A percentile compares a stretch with the other conserved stretches of the same genome.
These are phyloP conservation scores for Tetraodon nigroviridis DNA, from an alignment of 2,113 vertebrate species.

Conservation along the genomic window DNA sequence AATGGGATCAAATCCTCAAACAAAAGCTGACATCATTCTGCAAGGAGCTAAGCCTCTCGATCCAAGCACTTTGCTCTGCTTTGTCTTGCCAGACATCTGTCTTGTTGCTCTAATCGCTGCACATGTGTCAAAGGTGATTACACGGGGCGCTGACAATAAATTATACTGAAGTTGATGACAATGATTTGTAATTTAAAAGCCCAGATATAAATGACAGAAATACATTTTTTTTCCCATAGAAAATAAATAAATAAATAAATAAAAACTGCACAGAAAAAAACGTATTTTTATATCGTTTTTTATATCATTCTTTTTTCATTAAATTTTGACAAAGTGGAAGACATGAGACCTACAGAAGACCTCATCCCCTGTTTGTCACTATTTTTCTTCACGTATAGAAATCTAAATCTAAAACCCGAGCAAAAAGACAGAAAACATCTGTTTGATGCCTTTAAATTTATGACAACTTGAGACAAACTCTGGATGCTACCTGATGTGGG, in stretches of 20 bases:
- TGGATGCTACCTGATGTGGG: no score
- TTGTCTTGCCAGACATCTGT: slow-evolving; percentile 20
- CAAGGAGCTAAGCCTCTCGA: slow-evolving; percentile 30
- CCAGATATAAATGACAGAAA: background rate
- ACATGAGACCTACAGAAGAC: no score
- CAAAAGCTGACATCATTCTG: slow-evolving; percentile 47
- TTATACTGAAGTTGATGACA: slow-evolving; percentile 9
- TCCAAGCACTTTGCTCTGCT: slow-evolving; percentile 18
- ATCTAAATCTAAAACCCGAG: no score
- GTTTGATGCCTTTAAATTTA: background rate
- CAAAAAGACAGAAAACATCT: background rate
- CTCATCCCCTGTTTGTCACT: no score
- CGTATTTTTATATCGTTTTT: no score
- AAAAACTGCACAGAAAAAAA: no score
- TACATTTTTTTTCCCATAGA: background rate
- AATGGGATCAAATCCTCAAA: slow-evolving; percentile 46
- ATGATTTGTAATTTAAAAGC: background rate
- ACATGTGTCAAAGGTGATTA: slow-evolving; percentile 42
- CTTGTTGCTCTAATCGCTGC: slow-evolving; percentile 39
- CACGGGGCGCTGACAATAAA: slow-evolving; percentile 11
- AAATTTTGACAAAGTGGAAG: no score
- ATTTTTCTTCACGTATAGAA: no score
- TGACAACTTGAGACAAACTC: no score
- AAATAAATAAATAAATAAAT: no score
- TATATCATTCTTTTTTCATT: no score